Percentiles rank a stretch among this genome's conserved stretches.
Evolutionary conservation across 2,888 invertebrate genomes (phyloP).

Genomic region (Abrostola tripartita): DNA sequence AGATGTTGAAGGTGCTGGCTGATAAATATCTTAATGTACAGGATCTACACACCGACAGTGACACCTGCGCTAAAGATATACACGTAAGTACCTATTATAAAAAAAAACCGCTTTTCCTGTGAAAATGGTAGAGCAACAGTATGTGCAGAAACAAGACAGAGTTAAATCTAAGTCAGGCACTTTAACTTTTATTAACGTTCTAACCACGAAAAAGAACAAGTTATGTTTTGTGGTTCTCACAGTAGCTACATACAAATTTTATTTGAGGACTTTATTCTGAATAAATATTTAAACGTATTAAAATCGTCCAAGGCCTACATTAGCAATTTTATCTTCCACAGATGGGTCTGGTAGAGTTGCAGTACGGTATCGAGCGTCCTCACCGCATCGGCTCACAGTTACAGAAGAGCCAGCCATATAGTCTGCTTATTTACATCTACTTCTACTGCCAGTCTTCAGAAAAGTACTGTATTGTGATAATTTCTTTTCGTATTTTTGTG

Average conservation of each 20-base stretch:
- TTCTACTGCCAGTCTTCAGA: conserved; percentile 83
- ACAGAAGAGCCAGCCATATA: conserved; percentile 77
- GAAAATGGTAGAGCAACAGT: background rate
- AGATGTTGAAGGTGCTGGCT: conserved; percentile 76
- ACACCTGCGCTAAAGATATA: conserved; percentile 71
- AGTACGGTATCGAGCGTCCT: conserved; percentile 76
- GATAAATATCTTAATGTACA: conserved; percentile 73
- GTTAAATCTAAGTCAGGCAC: background rate
- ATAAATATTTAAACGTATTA: no score
- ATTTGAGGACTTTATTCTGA: no score
- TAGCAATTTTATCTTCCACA: conserved; percentile 54
- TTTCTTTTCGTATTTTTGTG: conserved; percentile 4
- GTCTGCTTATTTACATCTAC: conserved; percentile 81
- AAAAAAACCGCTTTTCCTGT: background rate
- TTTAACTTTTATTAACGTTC: background rate
- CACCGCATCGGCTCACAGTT: conserved; percentile 73
- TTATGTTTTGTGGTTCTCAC: background rate
- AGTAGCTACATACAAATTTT: no score
- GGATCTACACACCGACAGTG: conserved; percentile 48
- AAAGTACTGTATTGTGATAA: conserved; percentile 65
- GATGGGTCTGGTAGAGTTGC: conserved; percentile 80
- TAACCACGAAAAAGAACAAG: no score
- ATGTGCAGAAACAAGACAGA: background rate
- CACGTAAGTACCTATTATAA: conserved; percentile 67
- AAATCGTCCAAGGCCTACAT: background rate